These are phyloP conservation scores for Dolichallabes microphthalmus DNA, from an alignment of 2,113 vertebrate species.

Conservation along the genomic window DNA sequence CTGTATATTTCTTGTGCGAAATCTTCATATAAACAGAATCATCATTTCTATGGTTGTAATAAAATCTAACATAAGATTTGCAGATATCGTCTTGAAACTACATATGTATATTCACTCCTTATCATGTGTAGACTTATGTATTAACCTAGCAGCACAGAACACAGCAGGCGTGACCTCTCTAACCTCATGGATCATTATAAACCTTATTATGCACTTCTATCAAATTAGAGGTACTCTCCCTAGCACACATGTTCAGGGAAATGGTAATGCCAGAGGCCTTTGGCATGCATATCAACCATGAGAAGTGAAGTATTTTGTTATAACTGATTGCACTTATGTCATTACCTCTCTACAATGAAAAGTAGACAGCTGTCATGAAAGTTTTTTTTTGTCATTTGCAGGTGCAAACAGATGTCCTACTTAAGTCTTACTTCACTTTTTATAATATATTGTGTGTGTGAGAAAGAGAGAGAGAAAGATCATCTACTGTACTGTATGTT, in stretches of 20 bases:
- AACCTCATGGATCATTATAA: conserved; percentile 50
- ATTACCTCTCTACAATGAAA: neutral
- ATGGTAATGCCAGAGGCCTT: neutral
- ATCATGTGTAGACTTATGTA: conserved; percentile 38
- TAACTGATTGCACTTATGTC: neutral
- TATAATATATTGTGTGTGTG: too few species aligned
- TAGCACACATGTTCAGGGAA: conserved; percentile 16
- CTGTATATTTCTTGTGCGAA: neutral
- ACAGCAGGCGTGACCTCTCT: conserved; percentile 37
- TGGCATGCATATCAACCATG: neutral
- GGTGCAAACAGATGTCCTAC: neutral
- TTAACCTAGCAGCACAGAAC: conserved; percentile 47
- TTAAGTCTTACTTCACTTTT: neutral
- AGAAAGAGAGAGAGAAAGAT: too few species aligned
- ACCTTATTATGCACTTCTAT: conserved; percentile 50
- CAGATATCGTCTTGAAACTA: neutral
- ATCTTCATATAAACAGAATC: too few species aligned
- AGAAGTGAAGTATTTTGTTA: conserved; percentile 6
- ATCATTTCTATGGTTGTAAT: neutral
- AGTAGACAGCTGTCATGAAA: neutral
- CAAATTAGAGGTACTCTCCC: conserved; percentile 35
- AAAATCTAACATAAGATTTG: neutral
- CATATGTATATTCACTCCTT: conserved; percentile 26
- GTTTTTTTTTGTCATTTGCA: neutral
- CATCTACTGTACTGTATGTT: too few species aligned